Evolutionary conservation across 2,888 invertebrate species (phyloP).

Genomic region (Aporophyla nigra): DNA sequence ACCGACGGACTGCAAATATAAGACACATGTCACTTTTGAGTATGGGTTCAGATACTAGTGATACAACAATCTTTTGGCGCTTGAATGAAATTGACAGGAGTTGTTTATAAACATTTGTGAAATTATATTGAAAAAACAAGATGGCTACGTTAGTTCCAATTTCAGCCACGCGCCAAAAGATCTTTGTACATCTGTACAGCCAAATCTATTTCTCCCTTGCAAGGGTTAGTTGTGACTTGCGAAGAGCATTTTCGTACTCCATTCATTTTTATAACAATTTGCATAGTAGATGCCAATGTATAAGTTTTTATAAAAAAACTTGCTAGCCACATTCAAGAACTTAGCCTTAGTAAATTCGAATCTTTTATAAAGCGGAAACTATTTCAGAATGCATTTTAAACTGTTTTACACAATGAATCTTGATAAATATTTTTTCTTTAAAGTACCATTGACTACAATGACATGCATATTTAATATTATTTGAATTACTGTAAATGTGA

Average conservation of each 20-base stretch:
- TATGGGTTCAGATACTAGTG: neutral
- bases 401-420: too few relatives aligned
- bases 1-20: conserved; percentile 79
- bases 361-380: too few relatives aligned
- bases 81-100: neutral
- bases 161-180: neutral
- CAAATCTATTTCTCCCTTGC: neutral
- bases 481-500: too few relatives aligned
- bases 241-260: neutral
- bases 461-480: too few relatives aligned
- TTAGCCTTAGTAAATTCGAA: too few relatives aligned
- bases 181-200: neutral
- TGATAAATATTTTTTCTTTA: too few relatives aligned
- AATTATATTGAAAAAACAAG: neutral
- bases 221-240: neutral
- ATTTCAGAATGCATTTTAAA: too few relatives aligned
- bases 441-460: too few relatives aligned
- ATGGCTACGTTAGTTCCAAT: neutral
- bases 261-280: neutral
- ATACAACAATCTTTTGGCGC: neutral
- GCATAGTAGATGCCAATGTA: neutral
- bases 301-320: too few relatives aligned
- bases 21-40: neutral
- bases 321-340: too few relatives aligned
- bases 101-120: neutral